These are phyloP conservation scores for Etheostoma spectabile DNA, from an alignment of 2,113 vertebrate genomes.

Conservation along the genomic window DNA sequence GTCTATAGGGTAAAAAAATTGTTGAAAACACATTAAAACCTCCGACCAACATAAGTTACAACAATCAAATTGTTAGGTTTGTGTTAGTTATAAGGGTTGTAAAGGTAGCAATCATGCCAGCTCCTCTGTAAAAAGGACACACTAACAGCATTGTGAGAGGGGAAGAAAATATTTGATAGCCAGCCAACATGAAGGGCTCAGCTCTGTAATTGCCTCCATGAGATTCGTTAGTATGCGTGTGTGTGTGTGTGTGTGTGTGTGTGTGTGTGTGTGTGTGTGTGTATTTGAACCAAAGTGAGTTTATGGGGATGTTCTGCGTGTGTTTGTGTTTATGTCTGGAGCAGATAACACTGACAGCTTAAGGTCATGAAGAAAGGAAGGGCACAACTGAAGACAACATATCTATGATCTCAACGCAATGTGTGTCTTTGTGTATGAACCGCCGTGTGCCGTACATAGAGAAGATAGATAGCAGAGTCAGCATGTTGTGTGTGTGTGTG, in stretches of 20 bases:
- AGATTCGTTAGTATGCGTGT: slow-evolving; percentile 64
- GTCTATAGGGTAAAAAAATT: not conserved
- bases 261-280: slow-evolving; percentile 23
- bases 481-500: slow-evolving; percentile 42
- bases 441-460: not conserved
- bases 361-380: slow-evolving; percentile 78
- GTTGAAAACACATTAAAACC: slow-evolving; percentile 12
- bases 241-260: slow-evolving; percentile 39
- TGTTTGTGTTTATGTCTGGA: slow-evolving; percentile 60
- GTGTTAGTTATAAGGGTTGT: not conserved
- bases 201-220: slow-evolving; percentile 68
- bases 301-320: slow-evolving; percentile 39
- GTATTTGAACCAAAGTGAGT: slow-evolving; percentile 48
- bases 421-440: slow-evolving; percentile 49
- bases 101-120: slow-evolving; percentile 28
- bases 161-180: slow-evolving; percentile 62
- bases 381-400: slow-evolving; percentile 74
- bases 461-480: slow-evolving; percentile 51
- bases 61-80: slow-evolving; percentile 21
- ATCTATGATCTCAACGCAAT: slow-evolving; percentile 74
- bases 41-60: not conserved
- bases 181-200: slow-evolving; percentile 71
- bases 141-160: slow-evolving; percentile 25
- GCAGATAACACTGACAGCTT: slow-evolving; percentile 78
- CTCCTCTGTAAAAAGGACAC: slow-evolving; percentile 7